Conservation (phyloP, 2,113 vertebrate genomes). For the Alligator mississippiensis region DNA sequence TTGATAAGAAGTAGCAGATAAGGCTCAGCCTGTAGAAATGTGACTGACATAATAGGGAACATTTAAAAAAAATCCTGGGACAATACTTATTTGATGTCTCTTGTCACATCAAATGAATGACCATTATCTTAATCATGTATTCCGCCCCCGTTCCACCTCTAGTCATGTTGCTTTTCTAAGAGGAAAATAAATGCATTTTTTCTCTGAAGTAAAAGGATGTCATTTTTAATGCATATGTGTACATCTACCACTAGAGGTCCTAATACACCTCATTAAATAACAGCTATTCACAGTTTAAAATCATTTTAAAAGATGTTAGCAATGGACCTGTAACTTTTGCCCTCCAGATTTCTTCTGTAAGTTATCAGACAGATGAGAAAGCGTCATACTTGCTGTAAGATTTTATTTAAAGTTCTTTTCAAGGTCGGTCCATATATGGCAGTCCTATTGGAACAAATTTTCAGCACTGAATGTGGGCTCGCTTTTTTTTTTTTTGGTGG, state of each 20-base stretch:
- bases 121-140: neutral
- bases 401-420: neutral
- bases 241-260: slow-evolving; percentile 3
- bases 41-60: neutral
- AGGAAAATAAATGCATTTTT: neutral
- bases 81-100: neutral
- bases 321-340: neutral
- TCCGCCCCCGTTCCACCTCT: neutral
- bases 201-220: neutral
- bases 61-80: neutral
- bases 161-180: neutral
- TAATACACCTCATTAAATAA: neutral
- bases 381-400: neutral
- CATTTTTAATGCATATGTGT: neutral
- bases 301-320: neutral
- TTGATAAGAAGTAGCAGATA: neutral
- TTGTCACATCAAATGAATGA: neutral
- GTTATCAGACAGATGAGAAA: neutral
- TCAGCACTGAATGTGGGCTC: neutral
- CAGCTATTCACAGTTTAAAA: neutral
- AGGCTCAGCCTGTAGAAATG: neutral
- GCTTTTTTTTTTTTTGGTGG: neutral
- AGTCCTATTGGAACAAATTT: neutral
- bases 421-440: neutral
- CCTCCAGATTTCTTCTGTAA: neutral